Evolutionary conservation across 2,888 invertebrate genomes (phyloP).

Genomic region (Branchellion lobata): DNA sequence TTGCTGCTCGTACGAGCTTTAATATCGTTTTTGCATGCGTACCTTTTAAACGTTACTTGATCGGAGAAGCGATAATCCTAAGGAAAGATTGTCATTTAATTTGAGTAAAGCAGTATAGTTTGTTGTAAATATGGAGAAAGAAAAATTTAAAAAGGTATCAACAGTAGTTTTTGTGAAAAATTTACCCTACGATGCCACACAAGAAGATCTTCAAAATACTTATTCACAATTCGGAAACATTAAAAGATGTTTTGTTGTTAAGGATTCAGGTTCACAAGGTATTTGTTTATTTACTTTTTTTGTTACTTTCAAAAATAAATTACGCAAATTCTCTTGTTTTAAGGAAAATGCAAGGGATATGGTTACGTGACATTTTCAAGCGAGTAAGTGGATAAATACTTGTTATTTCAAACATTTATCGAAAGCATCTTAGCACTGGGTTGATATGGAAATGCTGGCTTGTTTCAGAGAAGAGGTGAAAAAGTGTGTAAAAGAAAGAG

Average conservation of each 20-base stretch:
- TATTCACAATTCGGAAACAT: slow-evolving; percentile 40
- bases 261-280: slow-evolving; percentile 4
- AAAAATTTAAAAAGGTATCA: slow-evolving; percentile 24
- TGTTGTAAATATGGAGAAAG: no score
- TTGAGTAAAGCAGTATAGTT: no score
- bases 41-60: no score
- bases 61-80: no score
- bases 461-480: neutral
- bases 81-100: no score
- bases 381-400: slow-evolving; percentile 7
- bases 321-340: neutral
- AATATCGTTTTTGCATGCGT: no score
- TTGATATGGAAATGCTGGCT: no score
- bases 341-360: slow-evolving; percentile 4
- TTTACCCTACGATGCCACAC: slow-evolving; percentile 3
- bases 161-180: slow-evolving; percentile 10
- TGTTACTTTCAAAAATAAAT: no score
- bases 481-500: slow-evolving; percentile 12
- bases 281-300: no score
- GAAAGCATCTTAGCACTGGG: no score
- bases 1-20: no score
- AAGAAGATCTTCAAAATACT: slow-evolving; percentile 14
- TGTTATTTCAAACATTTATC: no score
- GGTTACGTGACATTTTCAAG: slow-evolving; percentile 20
- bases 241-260: slow-evolving; percentile 24